Evolutionary conservation across 2,888 invertebrate genomes (phyloP), one percentile per base, ranked within the genome.

Genomic region (Euplexia lucipara): DNA sequence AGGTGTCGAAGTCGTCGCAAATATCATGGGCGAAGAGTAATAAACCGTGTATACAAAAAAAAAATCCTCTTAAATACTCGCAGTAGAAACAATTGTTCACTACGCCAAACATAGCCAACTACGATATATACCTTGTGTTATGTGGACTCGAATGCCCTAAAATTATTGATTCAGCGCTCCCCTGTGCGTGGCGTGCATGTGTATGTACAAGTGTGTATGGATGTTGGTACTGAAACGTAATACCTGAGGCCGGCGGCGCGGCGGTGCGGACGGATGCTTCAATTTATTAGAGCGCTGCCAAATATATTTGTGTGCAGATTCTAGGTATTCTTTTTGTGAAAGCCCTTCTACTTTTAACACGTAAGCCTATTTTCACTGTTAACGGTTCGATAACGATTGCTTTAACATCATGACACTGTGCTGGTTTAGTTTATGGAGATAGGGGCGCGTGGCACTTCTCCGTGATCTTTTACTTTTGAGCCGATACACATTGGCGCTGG

Each of bases 231-330:
- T 45, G 64, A 68, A 70, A 66, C 30, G 20, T 48, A 35, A 66
- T 59, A 66, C 66, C 16, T 39, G 30, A 70, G 59, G 59, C 22
- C 45, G 34, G 3, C 26, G 22, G 7, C 14, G 18, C n/a, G n/a
- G n/a, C n/a, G n/a, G n/a, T n/a, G n/a, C n/a, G n/a, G n/a, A n/a
- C n/a, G n/a, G n/a, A n/a, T n/a, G 16, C 14, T 47, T 47, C 47
- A 66, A 66, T 66, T 56, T 70, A 66, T 41, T 66, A 66, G 34
- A 65, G 65, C 60, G 48, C 8, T 26, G 18, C 1, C 48, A 70
- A 63, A n/a, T n/a, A 70, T 71, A 71, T 71, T 62, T 71, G 48
- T 34, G 9, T 12, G 37, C 35, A 37, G 7, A 7, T n/a, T 9
- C 4, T 1, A 4, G 26, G 14, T 9, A 22, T 39, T 20, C 44